phyloP scores from a whole-genome alignment of 92 coral and sea anemone genomes.

The Siderastrea siderea region DNA sequence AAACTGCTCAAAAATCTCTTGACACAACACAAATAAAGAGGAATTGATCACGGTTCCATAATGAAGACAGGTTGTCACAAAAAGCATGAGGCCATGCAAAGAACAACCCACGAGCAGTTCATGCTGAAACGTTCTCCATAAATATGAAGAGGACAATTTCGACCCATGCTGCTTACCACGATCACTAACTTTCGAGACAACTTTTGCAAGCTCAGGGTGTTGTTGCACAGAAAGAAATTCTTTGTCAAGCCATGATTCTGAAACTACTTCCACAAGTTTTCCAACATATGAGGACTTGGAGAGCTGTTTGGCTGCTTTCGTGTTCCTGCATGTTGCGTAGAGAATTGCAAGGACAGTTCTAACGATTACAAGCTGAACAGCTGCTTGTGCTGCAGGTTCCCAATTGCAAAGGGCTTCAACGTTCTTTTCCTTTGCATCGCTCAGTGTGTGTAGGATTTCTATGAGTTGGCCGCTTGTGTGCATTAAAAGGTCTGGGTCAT shows the following conservation, averaged over 20 bases:
- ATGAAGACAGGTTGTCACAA: constrained; percentile 72
- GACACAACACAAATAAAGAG: constrained; percentile 73
- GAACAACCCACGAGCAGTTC: constrained; percentile 60
- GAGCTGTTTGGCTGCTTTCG: constrained; percentile 80
- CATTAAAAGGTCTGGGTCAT: constrained; percentile 63
- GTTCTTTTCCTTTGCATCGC: constrained; percentile 16
- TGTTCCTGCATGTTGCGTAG: constrained; percentile 64
- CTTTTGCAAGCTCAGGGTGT: constrained; percentile 37
- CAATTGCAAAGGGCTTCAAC: constrained; percentile 67
- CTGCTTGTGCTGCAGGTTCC: constrained; percentile 58
- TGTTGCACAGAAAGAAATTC: constrained; percentile 22
- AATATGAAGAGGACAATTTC: constrained; percentile 6
- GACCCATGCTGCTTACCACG: neutral
- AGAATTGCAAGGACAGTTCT: constrained; percentile 70
- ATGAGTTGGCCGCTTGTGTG: constrained; percentile 75
- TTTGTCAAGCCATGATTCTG: constrained; percentile 38
- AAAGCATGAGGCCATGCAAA: constrained; percentile 68
- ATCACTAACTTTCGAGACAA: neutral
- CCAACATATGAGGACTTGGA: constrained; percentile 65
- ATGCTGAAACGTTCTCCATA: constrained; percentile 74
- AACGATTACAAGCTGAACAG: constrained; percentile 68
- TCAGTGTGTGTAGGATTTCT: constrained; percentile 57
- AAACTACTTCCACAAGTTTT: constrained; percentile 63
- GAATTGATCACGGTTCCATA: constrained; percentile 80
- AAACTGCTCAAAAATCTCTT: constrained; percentile 84